Conservation (phyloP, 2,113 vertebrate genomes). For the Rhadina sibilatrix region DNA sequence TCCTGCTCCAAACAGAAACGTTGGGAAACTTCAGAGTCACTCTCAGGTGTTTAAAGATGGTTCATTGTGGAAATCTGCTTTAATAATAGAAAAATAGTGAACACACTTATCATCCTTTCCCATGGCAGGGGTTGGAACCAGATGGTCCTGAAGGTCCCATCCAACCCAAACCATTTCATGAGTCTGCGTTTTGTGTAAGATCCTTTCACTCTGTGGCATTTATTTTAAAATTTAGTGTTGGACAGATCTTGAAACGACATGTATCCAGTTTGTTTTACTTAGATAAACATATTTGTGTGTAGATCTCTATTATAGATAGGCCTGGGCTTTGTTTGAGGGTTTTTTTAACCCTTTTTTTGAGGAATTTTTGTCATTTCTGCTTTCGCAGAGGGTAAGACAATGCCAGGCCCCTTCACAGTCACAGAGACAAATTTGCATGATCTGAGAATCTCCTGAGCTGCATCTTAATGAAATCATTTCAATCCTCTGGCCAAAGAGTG, state of each 20-base stretch:
- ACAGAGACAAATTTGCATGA: not conserved
- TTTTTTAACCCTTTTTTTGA: not conserved
- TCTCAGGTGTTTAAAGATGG: not conserved
- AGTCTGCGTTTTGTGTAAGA: not conserved
- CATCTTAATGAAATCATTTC: not conserved
- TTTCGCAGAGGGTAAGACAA: not conserved
- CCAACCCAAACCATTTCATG: not conserved
- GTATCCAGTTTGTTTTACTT: not conserved
- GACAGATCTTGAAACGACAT: not conserved
- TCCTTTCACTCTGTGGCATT: not conserved
- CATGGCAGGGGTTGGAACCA: not conserved
- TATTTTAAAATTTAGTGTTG: not conserved
- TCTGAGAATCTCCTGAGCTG: not conserved
- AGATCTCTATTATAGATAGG: not conserved
- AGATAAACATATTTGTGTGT: not conserved
- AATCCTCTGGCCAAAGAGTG: not conserved
- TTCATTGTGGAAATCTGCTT: not conserved
- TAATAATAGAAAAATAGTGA: not conserved
- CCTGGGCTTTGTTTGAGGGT: accelerated
- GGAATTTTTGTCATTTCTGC: not conserved
- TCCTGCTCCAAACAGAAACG: not conserved
- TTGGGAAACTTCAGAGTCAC: not conserved
- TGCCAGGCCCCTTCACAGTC: not conserved
- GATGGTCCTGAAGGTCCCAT: not conserved
- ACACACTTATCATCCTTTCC: not conserved